Conservation (phyloP, 2,113 vertebrate species). For the Ancistrus triradiatus region DNA sequence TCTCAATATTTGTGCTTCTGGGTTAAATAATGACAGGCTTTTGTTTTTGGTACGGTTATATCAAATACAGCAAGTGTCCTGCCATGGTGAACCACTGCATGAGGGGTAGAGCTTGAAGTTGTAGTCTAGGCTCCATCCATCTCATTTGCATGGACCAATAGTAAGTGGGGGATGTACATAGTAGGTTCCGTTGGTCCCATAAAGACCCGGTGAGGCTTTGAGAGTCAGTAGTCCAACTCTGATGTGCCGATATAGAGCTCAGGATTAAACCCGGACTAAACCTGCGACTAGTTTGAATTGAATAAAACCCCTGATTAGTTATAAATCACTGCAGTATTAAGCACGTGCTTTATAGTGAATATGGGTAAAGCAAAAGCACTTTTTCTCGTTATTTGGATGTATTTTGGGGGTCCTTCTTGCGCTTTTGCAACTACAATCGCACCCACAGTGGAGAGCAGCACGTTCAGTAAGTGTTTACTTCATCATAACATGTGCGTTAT, state of each 20-base stretch:
- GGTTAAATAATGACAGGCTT: too few species aligned
- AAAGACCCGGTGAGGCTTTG: conserved; percentile 49
- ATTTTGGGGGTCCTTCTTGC: conserved; percentile 53
- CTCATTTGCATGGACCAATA: conserved; percentile 58
- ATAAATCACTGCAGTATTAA: not conserved
- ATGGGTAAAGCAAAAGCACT: conserved; percentile 62
- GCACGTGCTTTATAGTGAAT: conserved; percentile 35
- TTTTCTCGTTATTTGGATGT: conserved; percentile 66
- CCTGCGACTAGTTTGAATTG: not conserved
- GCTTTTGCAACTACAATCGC: conserved; percentile 52
- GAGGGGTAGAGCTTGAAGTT: too few species aligned
- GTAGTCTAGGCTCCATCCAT: too few species aligned
- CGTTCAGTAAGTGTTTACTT: conserved; percentile 59
- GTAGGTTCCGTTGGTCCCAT: conserved; percentile 27
- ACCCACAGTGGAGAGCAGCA: conserved; percentile 21
- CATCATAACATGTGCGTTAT: not conserved
- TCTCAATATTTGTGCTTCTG: too few species aligned
- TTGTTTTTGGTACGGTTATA: too few species aligned
- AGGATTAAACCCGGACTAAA: not conserved
- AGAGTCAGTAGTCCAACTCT: conserved; percentile 41
- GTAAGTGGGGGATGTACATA: conserved; percentile 57
- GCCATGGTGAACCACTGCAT: too few species aligned
- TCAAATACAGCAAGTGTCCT: too few species aligned
- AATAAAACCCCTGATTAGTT: too few species aligned
- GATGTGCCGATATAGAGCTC: not conserved